These are phyloP conservation scores for Cryptocheilus praepositus DNA, from an alignment of 2,888 invertebrate species.

Conservation along the genomic window DNA sequence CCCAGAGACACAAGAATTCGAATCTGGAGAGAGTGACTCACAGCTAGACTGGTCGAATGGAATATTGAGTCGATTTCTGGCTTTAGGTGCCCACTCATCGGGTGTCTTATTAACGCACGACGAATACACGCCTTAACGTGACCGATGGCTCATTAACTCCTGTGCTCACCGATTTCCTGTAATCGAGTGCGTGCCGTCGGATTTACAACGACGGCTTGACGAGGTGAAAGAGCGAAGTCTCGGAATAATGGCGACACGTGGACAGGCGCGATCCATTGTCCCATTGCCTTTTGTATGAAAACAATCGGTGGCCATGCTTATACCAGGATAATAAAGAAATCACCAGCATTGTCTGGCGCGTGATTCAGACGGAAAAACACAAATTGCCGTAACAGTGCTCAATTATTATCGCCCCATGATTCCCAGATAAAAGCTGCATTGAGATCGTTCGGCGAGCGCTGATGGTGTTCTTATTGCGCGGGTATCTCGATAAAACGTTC, in stretches of 20 bases:
- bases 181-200: slow-evolving; percentile 2
- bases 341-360: slow-evolving; percentile 17
- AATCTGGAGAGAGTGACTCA: slow-evolving; percentile 39
- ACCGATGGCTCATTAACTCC: slow-evolving; percentile 25
- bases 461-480: no score
- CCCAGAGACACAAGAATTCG: slow-evolving; percentile 18
- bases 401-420: not conserved
- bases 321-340: slow-evolving; percentile 22
- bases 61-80: slow-evolving; percentile 32
- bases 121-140: slow-evolving; percentile 24
- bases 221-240: slow-evolving; percentile 2
- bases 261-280: not conserved
- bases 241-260: slow-evolving; percentile 27
- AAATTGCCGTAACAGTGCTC: slow-evolving; percentile 10
- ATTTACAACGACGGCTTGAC: not conserved
- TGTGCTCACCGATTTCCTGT: slow-evolving; percentile 22
- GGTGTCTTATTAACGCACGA: slow-evolving; percentile 18
- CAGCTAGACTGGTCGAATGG: slow-evolving; percentile 29
- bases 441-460: no score
- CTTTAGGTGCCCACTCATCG: slow-evolving; percentile 22
- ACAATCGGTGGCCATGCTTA: slow-evolving; percentile 26
- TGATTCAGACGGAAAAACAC: not conserved
- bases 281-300: slow-evolving; percentile 10
- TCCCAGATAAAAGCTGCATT: not conserved
- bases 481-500: no score